These are phyloP conservation scores for Galleria mellonella DNA, from an alignment of 1,140 invertebrate genomes.

Conservation along the genomic window DNA sequence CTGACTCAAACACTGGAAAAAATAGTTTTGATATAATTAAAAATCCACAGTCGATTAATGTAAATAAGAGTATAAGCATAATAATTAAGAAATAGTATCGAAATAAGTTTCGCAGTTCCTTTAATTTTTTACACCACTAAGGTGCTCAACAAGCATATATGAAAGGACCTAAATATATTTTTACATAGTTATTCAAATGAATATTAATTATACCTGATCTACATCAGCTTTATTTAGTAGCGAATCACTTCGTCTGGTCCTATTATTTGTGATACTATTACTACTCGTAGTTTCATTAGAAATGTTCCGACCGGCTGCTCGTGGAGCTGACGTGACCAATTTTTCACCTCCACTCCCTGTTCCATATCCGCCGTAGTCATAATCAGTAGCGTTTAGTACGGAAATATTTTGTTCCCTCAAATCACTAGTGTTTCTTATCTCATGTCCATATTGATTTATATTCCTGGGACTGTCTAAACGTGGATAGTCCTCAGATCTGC, in stretches of 20 bases:
- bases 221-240: conserved; percentile 31
- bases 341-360: conserved; percentile 15
- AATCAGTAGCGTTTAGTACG: conserved; percentile 33
- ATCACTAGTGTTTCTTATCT: conserved; percentile 31
- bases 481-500: conserved; percentile 22
- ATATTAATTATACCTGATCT: conserved; percentile 41
- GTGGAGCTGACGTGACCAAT: conserved; percentile 11
- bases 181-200: too few relatives aligned
- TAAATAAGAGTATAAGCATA: too few relatives aligned
- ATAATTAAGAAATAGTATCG: too few relatives aligned
- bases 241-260: conserved; percentile 35
- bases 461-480: conserved; percentile 32
- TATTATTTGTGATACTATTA: conserved; percentile 12
- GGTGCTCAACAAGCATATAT: too few relatives aligned
- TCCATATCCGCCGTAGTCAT: conserved; percentile 23
- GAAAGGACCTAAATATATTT: too few relatives aligned
- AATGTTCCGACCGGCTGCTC: conserved; percentile 1
- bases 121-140: too few relatives aligned
- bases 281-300: not conserved
- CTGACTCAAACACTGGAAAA: conserved; percentile 60
- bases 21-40: too few relatives aligned
- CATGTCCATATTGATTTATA: conserved; percentile 34
- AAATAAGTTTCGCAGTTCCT: too few relatives aligned
- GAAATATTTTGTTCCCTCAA: conserved; percentile 21
- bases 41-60: too few relatives aligned